Base-by-base conservation (phyloP, 2,797 vertebrate genomes). In the Ctenopoma kingsleyae region DNA sequence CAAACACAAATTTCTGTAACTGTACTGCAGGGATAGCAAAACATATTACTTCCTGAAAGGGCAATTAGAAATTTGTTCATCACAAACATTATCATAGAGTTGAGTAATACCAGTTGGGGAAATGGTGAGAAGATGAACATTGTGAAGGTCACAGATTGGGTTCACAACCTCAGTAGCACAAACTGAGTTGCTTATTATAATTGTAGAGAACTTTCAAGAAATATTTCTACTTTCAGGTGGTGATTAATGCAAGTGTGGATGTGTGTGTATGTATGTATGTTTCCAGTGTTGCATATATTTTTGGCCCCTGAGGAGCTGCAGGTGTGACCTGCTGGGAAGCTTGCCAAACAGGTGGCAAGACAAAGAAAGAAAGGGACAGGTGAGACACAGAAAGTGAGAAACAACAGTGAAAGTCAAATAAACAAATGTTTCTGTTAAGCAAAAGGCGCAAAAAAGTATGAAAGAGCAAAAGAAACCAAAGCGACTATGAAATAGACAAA, bases 301-400 rank as follows among this genome's bases (percentile, higher is more conserved):
- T 55, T 65, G 35, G 8, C 27, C 54, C 56, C 61, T 38, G 43
- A 61, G 63, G 60, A 76, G 38, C 25, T 66, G 62, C 80, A 74
- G 52, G 77, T 82, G 68, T 70, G 69, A 72, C 64, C 62, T 71
- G 57, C 49, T 64, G 46, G 58, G 63, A 58, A 44, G 12, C 49
- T 61, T 56, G 50, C 56, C 61, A 67, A 79, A 67, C 32, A 67
- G 48, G 62, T 71, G 55, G 51, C 49, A 58, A 55, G 13, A 16
- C 19, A 38, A 44, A 64, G 35, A 62, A 38, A 67, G 27, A 60
- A 35, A 61, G 5, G 15, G 15, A 35, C 13, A 13, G 55, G 11
- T 8, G 43, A 20, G 15, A 35, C 35, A 19, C 10, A 40, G 13
- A 49, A 13, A 68, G 19, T 4, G 44, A 35, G 13, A 49, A 57